Evolutionary conservation across 2,113 vertebrate species (phyloP).

Genomic region (Oplegnathus fasciatus): DNA sequence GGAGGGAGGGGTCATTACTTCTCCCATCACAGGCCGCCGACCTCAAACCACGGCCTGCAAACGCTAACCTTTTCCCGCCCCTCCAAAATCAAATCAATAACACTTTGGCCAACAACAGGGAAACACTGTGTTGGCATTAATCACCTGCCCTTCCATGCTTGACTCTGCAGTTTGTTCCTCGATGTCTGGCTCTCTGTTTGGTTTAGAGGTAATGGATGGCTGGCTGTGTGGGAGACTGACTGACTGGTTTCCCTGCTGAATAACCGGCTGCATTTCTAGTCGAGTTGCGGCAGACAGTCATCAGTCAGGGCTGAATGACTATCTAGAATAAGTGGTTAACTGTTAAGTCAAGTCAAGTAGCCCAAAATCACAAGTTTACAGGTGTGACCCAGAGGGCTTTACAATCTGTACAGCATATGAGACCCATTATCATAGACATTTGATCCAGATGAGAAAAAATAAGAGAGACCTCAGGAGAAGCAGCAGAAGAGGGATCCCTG

Average conservation of each 20-base stretch:
- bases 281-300: constrained; percentile 20
- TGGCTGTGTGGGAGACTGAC: constrained; percentile 57
- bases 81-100: constrained; percentile 83
- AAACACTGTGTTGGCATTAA: constrained; percentile 81
- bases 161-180: constrained; percentile 77
- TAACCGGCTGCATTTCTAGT: constrained; percentile 17
- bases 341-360: background rate
- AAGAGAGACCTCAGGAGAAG: background rate
- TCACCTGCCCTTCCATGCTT: constrained; percentile 82
- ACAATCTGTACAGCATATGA: background rate
- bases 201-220: constrained; percentile 63
- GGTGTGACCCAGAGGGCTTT: background rate
- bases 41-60: constrained; percentile 74
- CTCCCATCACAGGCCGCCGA: constrained; percentile 70
- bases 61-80: constrained; percentile 83
- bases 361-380: constrained; percentile 22
- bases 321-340: background rate
- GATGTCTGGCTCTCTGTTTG: constrained; percentile 62
- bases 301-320: background rate
- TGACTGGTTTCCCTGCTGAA: constrained; percentile 38
- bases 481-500: background rate
- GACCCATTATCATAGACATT: background rate
- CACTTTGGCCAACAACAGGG: constrained; percentile 78
- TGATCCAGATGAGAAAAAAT: background rate
- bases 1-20: constrained; percentile 73